Evolutionary conservation across 1,140 invertebrate species (phyloP), one percentile per base, ranked within the genome.

Genomic region (Belonocnema kinseyi): DNA sequence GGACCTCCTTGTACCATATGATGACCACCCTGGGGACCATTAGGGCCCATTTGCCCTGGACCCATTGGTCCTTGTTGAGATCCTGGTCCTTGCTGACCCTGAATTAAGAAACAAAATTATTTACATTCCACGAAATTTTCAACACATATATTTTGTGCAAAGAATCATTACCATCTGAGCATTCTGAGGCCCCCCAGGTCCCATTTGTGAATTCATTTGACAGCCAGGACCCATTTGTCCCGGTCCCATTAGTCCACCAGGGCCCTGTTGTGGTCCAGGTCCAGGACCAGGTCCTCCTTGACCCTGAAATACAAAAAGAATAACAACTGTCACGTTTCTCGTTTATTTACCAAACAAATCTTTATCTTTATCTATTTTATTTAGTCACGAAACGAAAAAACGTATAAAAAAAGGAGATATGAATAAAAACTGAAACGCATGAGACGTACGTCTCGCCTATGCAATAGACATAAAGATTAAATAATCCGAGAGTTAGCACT

Each of bases 31-130:
- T 80, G 4, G 72, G 84, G 77, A 66, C 86, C 70, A 73, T 82
- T 77, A 33, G 85, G 86, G 54, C 85, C 84, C 61, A 66, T 66
- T 66, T 66, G 61, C 3, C 81, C 82, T 26, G 83, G 83, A 40
- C 83, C 83, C 75, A 84, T 80, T 58, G 82, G 85, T 26, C 82
- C 82, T 70, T 81, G 82, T 16, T 84, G 83, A 19, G 81, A 85
- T 61, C 83, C 83, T 21, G 87, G 82, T 53, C 86, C 86, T 52
- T 83, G 83, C 82, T 85, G 85, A 72, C 85, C 84, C 87, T 89
- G 50, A 53, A 85, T 85, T 11, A n/a, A 26, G 70, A 54, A 56
- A 12, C 26, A 26, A 26, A 58, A 58, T 26, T 21, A 26, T 26
- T 14, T n/a, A 17, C n/a, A 77, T 52, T 52, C 8, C 56, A 58